Evolutionary conservation across 2,888 invertebrate genomes (phyloP), one percentile per base, ranked within the genome.

Genomic region (Eupithecia exiguata): DNA sequence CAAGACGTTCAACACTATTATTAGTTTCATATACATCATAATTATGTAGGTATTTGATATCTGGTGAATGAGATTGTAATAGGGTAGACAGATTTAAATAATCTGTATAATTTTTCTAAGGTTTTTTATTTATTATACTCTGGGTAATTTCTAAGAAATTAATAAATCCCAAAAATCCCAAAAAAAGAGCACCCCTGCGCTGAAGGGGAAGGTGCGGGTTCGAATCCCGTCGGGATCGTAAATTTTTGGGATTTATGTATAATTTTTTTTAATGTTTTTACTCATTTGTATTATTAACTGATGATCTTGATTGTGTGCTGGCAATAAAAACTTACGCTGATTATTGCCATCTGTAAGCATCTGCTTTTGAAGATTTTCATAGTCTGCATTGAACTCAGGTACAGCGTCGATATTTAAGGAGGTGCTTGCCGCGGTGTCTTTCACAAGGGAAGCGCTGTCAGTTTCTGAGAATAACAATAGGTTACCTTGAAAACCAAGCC

Each of bases 361-460:
- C 66, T 77, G 75, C 5, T 77, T 78, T 43, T 77, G 58, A 18
- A 70, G 74, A 35, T 70, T 76, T 14, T 74, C 74, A 7, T 72
- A n/a, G 0, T 69, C 68, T n/a, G 63, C 16, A 30, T 66, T 61
- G 14, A 72, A 16, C 35, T 62, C n/a, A 10, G 65, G 68, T 14
- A 76, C 18, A 1, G 63, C 25, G n/a, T 76, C 65, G 38, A 71
- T 14, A 43, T 73, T 62, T 14, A 75, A 9, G 1, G 75, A 10
- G 9, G 79, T 78, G 9, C 76, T 79, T 6, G 81, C 80, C 18
- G 75, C 70, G 61, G 77, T 72, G 74, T 80, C 73, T n/a, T 65
- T 63, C 71, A 71, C 71, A 14, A 1, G 53, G 21, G 18, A 63
- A 3, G 62, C 40, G 9, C 74, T 63, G 16, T 74, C 70, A 0